These are phyloP conservation scores for Gallinago paraguaiae DNA, from an alignment of 2,113 vertebrate genomes.

Conservation along the genomic window DNA sequence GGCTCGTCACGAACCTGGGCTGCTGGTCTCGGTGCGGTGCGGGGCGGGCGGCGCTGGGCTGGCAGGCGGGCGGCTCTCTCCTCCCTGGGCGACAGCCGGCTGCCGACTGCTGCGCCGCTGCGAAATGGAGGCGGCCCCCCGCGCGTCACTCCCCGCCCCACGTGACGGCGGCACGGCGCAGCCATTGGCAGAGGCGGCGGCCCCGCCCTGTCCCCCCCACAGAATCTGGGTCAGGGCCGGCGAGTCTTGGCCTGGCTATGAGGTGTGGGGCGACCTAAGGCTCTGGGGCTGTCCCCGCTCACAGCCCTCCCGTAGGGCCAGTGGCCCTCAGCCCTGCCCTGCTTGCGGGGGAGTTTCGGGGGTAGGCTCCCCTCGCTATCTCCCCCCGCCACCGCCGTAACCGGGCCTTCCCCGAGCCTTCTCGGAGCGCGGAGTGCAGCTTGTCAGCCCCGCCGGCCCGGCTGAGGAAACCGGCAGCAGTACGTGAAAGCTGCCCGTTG, in stretches of 20 bases:
- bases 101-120: not conserved
- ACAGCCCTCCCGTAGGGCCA: too few species aligned
- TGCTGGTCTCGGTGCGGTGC: not conserved
- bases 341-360: too few species aligned
- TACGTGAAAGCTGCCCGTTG: fast-evolving
- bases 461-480: fast-evolving
- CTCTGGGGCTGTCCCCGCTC: fast-evolving
- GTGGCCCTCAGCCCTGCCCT: too few species aligned
- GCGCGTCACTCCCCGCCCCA: not conserved
- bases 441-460: too few species aligned
- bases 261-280: fast-evolving
- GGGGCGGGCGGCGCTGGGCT: too few species aligned
- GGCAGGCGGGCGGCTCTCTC: not conserved
- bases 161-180: not conserved
- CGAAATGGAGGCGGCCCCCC: slow-evolving; percentile 4
- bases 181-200: not conserved
- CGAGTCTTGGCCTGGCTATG: too few species aligned
- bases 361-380: fast-evolving
- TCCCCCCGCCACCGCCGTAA: fast-evolving
- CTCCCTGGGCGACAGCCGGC: too few species aligned
- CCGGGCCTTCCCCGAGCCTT: not conserved
- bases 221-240: not conserved
- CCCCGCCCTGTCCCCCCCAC: not conserved
- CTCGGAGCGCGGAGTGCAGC: too few species aligned
- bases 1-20: not conserved